These are phyloP conservation scores for Pomacea maculata DNA, from an alignment of 1,140 invertebrate species.

Conservation along the genomic window DNA sequence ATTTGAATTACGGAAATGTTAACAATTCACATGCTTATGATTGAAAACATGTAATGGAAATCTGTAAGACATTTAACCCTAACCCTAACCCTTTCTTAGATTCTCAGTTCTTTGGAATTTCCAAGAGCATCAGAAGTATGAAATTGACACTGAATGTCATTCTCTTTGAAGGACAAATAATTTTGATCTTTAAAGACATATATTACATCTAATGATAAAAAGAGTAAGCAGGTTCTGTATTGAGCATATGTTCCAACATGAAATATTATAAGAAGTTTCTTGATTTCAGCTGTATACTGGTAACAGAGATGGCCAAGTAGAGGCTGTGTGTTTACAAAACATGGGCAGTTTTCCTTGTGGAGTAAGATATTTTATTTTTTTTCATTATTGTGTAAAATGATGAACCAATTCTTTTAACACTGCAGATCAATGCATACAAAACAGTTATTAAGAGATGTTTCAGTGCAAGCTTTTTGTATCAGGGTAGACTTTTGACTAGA, in stretches of 20 bases:
- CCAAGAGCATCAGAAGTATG: too few species aligned
- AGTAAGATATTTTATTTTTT: slow-evolving; percentile 14
- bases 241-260: not conserved
- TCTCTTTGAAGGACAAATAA: too few species aligned
- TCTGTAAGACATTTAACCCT: too few species aligned
- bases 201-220: too few species aligned
- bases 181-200: too few species aligned
- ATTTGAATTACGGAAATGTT: too few species aligned
- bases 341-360: slow-evolving; percentile 23
- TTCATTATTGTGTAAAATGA: not conserved
- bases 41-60: too few species aligned
- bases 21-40: too few species aligned
- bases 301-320: slow-evolving; percentile 27
- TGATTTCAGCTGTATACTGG: slow-evolving; percentile 31
- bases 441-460: not conserved
- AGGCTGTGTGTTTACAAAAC: slow-evolving; percentile 12
- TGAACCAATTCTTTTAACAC: not conserved
- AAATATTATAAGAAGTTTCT: not conserved
- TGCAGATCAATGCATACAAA: not conserved
- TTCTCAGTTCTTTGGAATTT: too few species aligned
- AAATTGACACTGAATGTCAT: too few species aligned
- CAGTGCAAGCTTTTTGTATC: not conserved
- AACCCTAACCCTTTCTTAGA: too few species aligned
- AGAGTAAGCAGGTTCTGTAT: not conserved
- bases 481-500: not conserved